Base-by-base conservation (phyloP, 2,797 vertebrate genomes). In the Microhierax caerulescens region DNA sequence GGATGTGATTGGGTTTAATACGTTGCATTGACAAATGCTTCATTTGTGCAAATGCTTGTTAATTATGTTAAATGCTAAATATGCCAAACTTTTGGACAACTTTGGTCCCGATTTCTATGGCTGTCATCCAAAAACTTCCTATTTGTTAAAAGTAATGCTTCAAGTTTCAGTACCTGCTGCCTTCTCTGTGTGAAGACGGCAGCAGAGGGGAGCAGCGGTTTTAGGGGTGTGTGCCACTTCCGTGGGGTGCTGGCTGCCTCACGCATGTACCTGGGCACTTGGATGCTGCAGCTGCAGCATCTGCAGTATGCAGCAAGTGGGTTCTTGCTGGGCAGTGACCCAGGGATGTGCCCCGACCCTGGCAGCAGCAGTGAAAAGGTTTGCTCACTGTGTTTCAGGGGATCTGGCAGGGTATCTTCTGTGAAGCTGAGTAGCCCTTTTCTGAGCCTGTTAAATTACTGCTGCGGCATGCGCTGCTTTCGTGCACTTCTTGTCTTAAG, bases 241-340 rank as follows among this genome's bases (percentile, higher is more conserved):
- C 0, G 0, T 32, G 68, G 27, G 41, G 24, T 43, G 68, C 54
- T 36, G 68, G 24, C 25, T 57, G 47, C 34, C 47, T 47, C 3
- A 1, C 8, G 7, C 22, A 3, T 0, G 4, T 19, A 10, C 63
- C 32, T 19, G 32, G 45, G 32, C 23, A 6, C 48, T 59, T 3
- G 3, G 41, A 25, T 68, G 11, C n/a, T 1, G 4, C 23, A 24
- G 16, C 61, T 43, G 25, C 56, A 37, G 72, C 2, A 1, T 28
- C 28, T 2, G 12, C 73, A 51, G 21, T 16, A 59, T 5, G 23
- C 45, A n/a, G 23, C 32, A 53, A n/a, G 8, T 27, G 39, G 16
- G 54, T 56, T 59, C 43, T 69, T 4, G 2, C 11, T 0, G 1
- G 57, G 56, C 67, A 53, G 48, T 51, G 61, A 41, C 34, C 27